A percentile compares a stretch with the other conserved stretches of the same genome.
Conservation (phyloP, 2,113 vertebrate genomes). For the Paracanthobrama guichenoti region DNA sequence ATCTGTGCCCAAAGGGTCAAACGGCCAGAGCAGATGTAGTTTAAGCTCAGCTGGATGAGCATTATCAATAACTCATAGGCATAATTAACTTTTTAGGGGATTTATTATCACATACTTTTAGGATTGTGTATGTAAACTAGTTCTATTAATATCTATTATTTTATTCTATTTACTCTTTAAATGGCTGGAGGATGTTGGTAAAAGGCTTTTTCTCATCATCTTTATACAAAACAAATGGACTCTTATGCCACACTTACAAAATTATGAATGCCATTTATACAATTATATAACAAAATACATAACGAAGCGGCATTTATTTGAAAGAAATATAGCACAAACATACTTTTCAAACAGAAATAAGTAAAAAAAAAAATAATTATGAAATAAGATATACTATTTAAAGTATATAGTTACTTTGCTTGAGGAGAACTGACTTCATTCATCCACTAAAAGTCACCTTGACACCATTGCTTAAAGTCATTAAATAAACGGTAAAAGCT, state of each 20-base stretch:
- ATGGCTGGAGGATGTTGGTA: neutral
- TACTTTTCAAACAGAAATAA: neutral
- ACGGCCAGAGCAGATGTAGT: slow-evolving; percentile 31
- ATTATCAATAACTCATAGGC: slow-evolving; percentile 20
- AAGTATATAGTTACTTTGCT: neutral
- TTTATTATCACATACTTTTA: neutral
- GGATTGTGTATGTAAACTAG: neutral
- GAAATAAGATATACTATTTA: neutral
- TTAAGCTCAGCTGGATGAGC: neutral
- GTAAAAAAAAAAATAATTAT: no score
- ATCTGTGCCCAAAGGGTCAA: slow-evolving; percentile 20
- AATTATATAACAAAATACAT: neutral
- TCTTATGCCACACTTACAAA: neutral
- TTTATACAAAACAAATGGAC: neutral
- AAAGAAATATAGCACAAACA: neutral
- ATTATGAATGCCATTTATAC: neutral
- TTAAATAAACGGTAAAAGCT: neutral
- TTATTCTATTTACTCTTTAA: neutral
- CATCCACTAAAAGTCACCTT: neutral
- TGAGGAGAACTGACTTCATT: neutral
- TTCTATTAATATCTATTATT: neutral
- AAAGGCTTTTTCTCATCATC: neutral
- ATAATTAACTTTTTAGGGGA: neutral
- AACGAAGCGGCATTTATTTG: neutral
- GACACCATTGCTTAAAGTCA: neutral